Conservation (phyloP, 2,888 invertebrate species). For the Dioctria linearis region DNA sequence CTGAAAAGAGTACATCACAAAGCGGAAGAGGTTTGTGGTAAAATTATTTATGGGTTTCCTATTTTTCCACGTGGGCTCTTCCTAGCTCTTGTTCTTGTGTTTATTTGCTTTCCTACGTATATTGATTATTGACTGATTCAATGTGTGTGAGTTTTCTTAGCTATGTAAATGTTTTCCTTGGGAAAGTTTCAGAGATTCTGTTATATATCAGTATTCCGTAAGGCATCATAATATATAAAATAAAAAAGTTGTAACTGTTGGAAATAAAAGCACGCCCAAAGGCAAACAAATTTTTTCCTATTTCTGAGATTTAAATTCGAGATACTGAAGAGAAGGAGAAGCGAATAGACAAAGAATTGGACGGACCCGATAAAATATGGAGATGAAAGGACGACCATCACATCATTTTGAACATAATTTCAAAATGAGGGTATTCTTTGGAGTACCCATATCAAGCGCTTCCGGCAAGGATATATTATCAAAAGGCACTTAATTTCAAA, state of each 20-base stretch:
- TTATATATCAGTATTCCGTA: neutral
- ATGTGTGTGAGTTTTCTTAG: too few relatives aligned
- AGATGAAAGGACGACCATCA: neutral
- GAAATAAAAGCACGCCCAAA: neutral
- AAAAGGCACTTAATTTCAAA: slow-evolving; percentile 34
- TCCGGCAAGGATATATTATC: slow-evolving; percentile 35
- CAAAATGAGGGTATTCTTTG: slow-evolving; percentile 1
- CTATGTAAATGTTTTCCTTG: neutral
- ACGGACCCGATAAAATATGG: neutral
- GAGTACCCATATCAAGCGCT: slow-evolving; percentile 9
- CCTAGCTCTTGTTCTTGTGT: neutral
- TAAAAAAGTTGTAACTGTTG: neutral
- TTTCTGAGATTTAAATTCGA: neutral
- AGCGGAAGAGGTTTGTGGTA: neutral
- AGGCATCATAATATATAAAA: neutral
- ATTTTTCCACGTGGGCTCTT: neutral
- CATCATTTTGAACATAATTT: neutral
- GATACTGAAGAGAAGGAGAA: neutral
- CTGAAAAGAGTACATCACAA: neutral
- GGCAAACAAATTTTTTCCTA: neutral
- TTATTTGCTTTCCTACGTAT: too few relatives aligned
- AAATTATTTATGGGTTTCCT: neutral
- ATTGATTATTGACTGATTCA: too few relatives aligned
- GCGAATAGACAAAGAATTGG: neutral
- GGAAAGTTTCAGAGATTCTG: neutral